Base-by-base conservation (phyloP, 2,888 invertebrate genomes). In the Willowsia nigromaculata region DNA sequence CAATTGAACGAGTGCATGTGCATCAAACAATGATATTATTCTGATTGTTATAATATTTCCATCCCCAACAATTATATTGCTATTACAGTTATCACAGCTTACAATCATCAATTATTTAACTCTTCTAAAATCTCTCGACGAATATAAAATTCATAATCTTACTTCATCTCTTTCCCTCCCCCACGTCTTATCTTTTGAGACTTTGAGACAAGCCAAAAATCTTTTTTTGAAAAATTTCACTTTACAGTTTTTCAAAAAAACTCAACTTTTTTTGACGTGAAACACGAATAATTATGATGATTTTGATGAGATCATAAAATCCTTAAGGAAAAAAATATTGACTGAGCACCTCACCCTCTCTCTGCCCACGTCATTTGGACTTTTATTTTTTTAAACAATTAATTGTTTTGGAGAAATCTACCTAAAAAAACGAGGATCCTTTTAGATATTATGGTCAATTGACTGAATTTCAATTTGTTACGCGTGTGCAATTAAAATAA, bases 81-180 rank as follows among this genome's bases (percentile, higher is more conserved):
- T 33, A 18, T 65, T 65, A 33, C 27, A 9, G 11, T 59, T 59
- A 59, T 59, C 59, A 59, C 13, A 27, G 1, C 53, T 11, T 62
- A n/a, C 59, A 18, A 62, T 47, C 18, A 82, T 65, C 43, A 65
- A 74, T 59, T 80, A 65, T 47, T 65, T 65, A 65, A 65, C 76
- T 43, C 9, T 25, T 76, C 43, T 76, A 47, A 47, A 76, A 43
- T 76, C 22, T 56, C 59, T 15, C 68, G 37, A 18, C 25, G 33
- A 65, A 65, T 65, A 65, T 65, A 65, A 27, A 59, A 59, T 33
- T 33, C 15, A 65, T 9, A 33, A 65, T 65, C 37, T 78, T 53
- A 22, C 9, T 25, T 33, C 47, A 9, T 15, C 3, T 18, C 15
- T n/a, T n/a, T 33, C n/a, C 65, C 65, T 33, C 33, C 65, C 33